A percentile compares a stretch with the other conserved stretches of the same genome.
Conservation (phyloP, 2,113 vertebrate species). For the Cromileptes altivelis region DNA sequence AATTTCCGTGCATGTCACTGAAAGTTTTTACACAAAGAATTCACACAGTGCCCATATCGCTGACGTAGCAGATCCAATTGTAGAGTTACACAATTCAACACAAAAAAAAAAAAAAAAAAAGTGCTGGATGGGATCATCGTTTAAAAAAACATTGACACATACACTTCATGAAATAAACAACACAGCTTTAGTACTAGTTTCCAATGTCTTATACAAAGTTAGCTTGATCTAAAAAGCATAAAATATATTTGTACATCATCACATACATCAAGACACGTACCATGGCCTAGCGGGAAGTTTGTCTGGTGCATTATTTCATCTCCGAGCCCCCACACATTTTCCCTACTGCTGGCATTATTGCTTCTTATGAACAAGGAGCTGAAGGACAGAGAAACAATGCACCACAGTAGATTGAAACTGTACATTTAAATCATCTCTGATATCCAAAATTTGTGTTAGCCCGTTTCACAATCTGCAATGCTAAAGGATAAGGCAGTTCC, state of each 20-base stretch:
- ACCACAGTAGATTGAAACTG: slow-evolving; percentile 63
- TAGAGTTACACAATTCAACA: slow-evolving; percentile 61
- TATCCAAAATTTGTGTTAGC: slow-evolving; percentile 62
- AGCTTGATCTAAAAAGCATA: slow-evolving; percentile 91
- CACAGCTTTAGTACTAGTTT: slow-evolving; percentile 87
- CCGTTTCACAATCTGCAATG: slow-evolving; percentile 80
- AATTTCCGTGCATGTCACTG: slow-evolving; percentile 39
- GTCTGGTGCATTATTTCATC: slow-evolving; percentile 85
- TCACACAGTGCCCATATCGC: slow-evolving; percentile 47
- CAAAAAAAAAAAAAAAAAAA: slow-evolving; percentile 57
- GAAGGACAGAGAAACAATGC: slow-evolving; percentile 67
- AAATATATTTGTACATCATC: slow-evolving; percentile 91
- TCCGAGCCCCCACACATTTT: slow-evolving; percentile 72
- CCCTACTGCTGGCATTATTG: slow-evolving; percentile 89
- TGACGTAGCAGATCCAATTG: slow-evolving; percentile 63
- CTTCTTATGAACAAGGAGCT: slow-evolving; percentile 80
- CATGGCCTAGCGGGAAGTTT: slow-evolving; percentile 83
- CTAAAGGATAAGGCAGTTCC: slow-evolving; percentile 83
- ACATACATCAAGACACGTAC: slow-evolving; percentile 83
- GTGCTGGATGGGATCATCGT: slow-evolving; percentile 64
- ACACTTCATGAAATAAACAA: slow-evolving; percentile 78
- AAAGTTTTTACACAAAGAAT: slow-evolving; percentile 42
- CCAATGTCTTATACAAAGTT: slow-evolving; percentile 88
- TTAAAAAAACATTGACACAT: slow-evolving; percentile 76
- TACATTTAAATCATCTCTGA: slow-evolving; percentile 66